A percentile compares a stretch with the other conserved stretches of the same genome.
phyloP scores from a whole-genome alignment of 2,113 vertebrate species.

The Alouatta palliata region DNA sequence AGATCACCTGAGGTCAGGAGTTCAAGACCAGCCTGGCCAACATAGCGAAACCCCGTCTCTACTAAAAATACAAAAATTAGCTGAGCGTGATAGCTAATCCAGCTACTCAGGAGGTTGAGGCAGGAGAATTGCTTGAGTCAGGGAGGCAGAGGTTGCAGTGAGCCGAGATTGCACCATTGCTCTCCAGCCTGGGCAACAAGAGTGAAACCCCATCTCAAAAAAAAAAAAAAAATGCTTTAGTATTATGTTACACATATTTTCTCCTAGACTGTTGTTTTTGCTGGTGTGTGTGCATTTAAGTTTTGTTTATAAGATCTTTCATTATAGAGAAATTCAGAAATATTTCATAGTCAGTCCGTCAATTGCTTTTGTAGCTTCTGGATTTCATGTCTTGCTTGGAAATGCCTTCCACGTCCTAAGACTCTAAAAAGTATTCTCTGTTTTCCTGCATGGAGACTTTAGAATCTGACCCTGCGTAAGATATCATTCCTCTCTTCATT shows the following conservation, averaged over 20 bases:
- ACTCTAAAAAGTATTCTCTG: not conserved
- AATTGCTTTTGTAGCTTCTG: not conserved
- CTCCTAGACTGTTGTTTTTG: not conserved
- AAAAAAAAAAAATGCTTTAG: too few species aligned
- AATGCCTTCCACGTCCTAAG: not conserved
- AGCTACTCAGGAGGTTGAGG: too few species aligned
- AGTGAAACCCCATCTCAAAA: not conserved
- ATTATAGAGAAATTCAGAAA: not conserved
- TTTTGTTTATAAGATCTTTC: not conserved
- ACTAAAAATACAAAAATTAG: too few species aligned
- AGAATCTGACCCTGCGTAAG: not conserved
- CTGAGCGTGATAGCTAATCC: too few species aligned
- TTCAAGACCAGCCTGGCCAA: too few species aligned
- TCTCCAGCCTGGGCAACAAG: not conserved
- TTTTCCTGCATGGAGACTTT: not conserved
- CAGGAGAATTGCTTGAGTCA: too few species aligned
- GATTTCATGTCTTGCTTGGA: constrained; percentile 3
- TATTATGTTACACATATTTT: not conserved
- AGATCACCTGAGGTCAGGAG: too few species aligned
- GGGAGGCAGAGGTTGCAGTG: too few species aligned
- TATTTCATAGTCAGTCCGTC: not conserved
- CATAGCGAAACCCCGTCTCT: too few species aligned
- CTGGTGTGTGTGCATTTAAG: not conserved
- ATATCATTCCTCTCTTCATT: not conserved
- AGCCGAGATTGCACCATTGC: too few species aligned